A percentile compares a stretch with the other conserved stretches of the same genome.
phyloP scores from a whole-genome alignment of 1,140 invertebrate species.

The Physella acuta region DNA sequence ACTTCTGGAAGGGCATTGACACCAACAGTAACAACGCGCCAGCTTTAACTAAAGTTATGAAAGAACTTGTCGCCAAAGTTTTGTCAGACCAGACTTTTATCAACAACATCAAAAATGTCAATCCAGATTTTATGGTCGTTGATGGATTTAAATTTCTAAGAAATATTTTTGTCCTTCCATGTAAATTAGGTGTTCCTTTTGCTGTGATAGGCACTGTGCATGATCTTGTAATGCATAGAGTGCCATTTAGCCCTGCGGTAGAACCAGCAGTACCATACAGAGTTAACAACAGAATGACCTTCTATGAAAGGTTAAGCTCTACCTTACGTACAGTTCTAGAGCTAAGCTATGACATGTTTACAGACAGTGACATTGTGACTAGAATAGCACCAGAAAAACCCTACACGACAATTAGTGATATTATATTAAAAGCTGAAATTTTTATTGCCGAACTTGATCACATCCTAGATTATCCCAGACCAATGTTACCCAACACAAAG shows the following conservation, averaged over 20 bases:
- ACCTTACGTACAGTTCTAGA: not conserved
- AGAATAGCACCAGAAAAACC: constrained; percentile 25
- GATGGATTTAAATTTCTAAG: constrained; percentile 16
- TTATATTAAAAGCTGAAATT: constrained; percentile 16
- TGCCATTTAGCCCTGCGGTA: constrained; percentile 12
- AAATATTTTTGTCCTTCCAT: constrained; percentile 24
- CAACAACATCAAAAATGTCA: not conserved
- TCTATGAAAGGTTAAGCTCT: constrained; percentile 14
- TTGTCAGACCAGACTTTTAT: constrained; percentile 3
- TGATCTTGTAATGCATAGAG: not conserved
- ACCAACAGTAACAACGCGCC: not conserved
- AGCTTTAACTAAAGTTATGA: not conserved
- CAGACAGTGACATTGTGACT: not conserved
- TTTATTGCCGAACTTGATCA: constrained; percentile 36
- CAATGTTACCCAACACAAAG: constrained; percentile 35
- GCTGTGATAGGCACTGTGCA: constrained; percentile 16
- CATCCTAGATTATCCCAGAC: constrained; percentile 33
- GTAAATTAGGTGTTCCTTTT: constrained; percentile 27
- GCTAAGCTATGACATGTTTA: not conserved
- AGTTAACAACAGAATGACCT: constrained; percentile 20
- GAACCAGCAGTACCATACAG: not conserved
- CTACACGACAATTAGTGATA: constrained; percentile 4
- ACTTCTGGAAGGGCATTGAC: constrained; percentile 12
- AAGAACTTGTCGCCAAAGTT: not conserved
- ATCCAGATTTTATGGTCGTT: constrained; percentile 26